These are phyloP conservation scores for Elephantulus edwardii DNA, from an alignment of 2,113 vertebrate genomes.

Conservation along the genomic window DNA sequence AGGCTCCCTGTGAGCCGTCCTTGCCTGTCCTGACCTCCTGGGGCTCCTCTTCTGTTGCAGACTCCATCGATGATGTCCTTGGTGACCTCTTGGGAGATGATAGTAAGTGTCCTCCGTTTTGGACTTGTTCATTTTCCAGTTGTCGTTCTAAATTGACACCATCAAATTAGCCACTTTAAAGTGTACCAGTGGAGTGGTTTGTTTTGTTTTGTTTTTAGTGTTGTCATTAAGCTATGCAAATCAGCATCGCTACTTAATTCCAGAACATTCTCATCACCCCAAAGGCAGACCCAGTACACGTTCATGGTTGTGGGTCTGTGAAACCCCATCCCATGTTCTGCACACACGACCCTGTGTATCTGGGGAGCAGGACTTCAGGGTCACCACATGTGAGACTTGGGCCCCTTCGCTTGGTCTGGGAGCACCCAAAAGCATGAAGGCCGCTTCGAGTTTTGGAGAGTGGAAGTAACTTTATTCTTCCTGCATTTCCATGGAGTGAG, in stretches of 20 bases:
- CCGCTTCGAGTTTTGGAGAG: no score
- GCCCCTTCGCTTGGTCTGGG: neutral
- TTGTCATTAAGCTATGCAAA: neutral
- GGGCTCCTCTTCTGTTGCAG: slow-evolving; percentile 74
- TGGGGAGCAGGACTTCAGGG: neutral
- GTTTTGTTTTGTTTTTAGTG: neutral
- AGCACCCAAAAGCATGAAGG: accelerated
- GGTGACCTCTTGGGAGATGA: slow-evolving; percentile 85
- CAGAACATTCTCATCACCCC: neutral
- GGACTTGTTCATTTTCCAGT: neutral
- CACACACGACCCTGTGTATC: neutral
- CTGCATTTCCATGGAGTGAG: neutral
- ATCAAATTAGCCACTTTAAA: neutral
- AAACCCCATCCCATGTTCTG: neutral
- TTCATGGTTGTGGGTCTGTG: no score
- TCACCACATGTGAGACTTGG: neutral
- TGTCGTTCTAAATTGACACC: neutral
- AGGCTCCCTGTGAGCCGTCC: neutral
- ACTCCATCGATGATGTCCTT: slow-evolving; percentile 83
- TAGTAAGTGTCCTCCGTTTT: slow-evolving; percentile 77
- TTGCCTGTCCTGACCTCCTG: neutral
- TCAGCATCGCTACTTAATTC: neutral
- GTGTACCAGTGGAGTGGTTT: neutral
- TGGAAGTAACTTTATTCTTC: neutral
- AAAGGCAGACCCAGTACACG: neutral